Base-by-base conservation (phyloP, 2,888 invertebrate genomes). In the Ophion slaviceki region DNA sequence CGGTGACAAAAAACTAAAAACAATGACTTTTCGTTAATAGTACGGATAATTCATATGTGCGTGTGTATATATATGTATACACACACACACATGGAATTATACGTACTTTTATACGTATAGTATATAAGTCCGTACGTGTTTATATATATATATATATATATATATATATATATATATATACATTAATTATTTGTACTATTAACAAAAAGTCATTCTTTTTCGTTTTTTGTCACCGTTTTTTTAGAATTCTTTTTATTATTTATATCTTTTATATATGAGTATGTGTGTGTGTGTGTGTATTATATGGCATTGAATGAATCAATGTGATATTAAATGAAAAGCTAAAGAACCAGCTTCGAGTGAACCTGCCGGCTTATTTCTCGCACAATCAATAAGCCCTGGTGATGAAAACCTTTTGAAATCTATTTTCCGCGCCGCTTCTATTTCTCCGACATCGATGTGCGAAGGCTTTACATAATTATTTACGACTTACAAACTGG, bases 281-380 rank as follows among this genome's bases (percentile, higher is more conserved):
- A 24, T 24, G 24, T 24, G 24, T 24, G 24, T 24, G 24, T 24
- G 24, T 24, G 24, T 24, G 2, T 6, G 11, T 32, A 57, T 76
- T 17, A 14, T 28, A 53, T 57, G 5, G 24, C 6, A 59, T 40
- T 7, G 47, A 14, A 45, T 28, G 45, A 40, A 67, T 36, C 66
- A 17, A 24, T 64, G 77, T 47, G 17, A 72, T 40, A 53, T 40
- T 53, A 36, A 67, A 77, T 64, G 77, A 78, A 83, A 75, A 80
- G 80, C 68, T 83, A 28, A 64, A 64, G 80, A 83, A 80, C 80
- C 83, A 86, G 80, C 83, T 80, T 64, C 74, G 77, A 45, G 74
- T 66, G 36, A 78, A 83, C n/a, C 53, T 53, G 72, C 24, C 80
- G 59, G 14, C 53, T 61, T 66, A 75, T 74, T 80, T 67, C 70